These are phyloP conservation scores for Pedetes capensis DNA, from an alignment of 2,113 vertebrate genomes.

Conservation along the genomic window DNA sequence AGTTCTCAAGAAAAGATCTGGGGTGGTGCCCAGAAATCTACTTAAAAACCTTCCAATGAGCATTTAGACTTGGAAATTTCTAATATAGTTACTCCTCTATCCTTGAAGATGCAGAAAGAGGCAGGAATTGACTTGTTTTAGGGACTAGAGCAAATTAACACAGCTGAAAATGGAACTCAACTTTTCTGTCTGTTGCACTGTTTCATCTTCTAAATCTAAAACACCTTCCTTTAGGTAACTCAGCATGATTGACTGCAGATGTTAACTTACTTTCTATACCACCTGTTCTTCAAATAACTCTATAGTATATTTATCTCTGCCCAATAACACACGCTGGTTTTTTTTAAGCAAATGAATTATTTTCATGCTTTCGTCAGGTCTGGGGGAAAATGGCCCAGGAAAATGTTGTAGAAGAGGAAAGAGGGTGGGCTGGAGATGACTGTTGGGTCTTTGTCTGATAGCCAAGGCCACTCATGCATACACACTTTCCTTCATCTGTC, in stretches of 20 bases:
- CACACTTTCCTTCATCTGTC: not conserved
- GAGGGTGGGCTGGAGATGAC: not conserved
- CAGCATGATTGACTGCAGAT: not conserved
- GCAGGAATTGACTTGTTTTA: not conserved
- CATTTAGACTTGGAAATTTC: not conserved
- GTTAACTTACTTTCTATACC: not conserved
- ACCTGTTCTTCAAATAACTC: not conserved
- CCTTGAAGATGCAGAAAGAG: not conserved
- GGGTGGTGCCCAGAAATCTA: not conserved
- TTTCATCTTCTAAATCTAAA: not conserved
- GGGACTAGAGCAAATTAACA: not conserved
- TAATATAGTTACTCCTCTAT: not conserved
- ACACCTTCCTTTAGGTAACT: not conserved
- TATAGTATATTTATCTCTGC: not conserved
- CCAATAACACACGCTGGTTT: not conserved
- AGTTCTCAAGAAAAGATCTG: not conserved
- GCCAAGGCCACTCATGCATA: not conserved
- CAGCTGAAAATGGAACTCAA: not conserved
- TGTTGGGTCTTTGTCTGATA: constrained; percentile 5
- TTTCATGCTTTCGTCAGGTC: not conserved
- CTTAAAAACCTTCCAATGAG: not conserved
- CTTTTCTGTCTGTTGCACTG: not conserved
- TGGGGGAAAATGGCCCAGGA: not conserved
- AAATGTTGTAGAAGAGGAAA: not conserved
- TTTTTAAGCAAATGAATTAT: not conserved